Evolutionary conservation across 1,140 invertebrate genomes (phyloP).

Genomic region (Diuraphis noxia): DNA sequence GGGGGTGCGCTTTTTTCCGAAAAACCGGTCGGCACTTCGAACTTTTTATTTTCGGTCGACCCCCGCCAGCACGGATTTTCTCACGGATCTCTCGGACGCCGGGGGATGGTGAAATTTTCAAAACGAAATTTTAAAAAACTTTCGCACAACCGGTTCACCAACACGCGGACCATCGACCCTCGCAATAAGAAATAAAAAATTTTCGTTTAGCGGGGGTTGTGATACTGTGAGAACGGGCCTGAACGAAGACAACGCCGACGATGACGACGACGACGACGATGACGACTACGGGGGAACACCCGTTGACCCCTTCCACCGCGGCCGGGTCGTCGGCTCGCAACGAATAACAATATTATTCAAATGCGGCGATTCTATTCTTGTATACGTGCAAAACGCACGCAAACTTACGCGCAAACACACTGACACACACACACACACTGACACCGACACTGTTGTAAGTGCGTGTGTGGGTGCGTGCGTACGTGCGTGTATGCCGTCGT

Average conservation of each 20-base stretch:
- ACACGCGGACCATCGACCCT: neutral
- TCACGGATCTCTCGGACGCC: neutral
- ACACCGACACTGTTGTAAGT: too few species aligned
- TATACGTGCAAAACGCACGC: neutral
- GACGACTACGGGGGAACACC: neutral
- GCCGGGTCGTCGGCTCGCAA: neutral
- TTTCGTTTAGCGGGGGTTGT: neutral
- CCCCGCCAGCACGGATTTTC: neutral
- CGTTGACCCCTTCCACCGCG: neutral
- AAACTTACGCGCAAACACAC: neutral
- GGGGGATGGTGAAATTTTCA: neutral
- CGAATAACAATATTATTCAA: constrained; percentile 4
- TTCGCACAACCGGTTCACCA: constrained; percentile 8
- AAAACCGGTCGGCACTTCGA: constrained; percentile 14
- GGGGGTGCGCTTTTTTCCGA: neutral
- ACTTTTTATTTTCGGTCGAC: neutral
- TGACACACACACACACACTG: too few species aligned
- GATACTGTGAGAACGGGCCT: neutral
- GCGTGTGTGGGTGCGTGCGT: neutral
- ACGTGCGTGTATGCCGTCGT: neutral
- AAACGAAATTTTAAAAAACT: constrained; percentile 12
- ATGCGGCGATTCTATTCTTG: neutral
- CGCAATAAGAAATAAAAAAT: neutral
- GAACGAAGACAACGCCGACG: neutral
- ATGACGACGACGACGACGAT: neutral